Base-by-base conservation (phyloP, 2,113 vertebrate species). In the Sapajus apella region DNA sequence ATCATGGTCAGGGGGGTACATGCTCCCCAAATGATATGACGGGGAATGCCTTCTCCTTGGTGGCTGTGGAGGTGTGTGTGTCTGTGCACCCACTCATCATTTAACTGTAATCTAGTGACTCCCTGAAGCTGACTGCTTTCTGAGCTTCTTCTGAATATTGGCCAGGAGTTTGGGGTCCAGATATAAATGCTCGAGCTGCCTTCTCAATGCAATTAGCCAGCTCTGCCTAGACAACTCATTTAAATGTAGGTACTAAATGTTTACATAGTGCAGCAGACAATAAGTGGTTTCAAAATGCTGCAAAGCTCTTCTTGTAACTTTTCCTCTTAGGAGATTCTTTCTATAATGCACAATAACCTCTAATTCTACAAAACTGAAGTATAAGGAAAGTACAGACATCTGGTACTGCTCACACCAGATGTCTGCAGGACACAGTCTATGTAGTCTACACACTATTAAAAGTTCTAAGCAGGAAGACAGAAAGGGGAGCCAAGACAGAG, bases 281-380 rank as follows among this genome's bases (percentile, higher is more conserved):
- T 43, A 64, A 87, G 37, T 52, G 56, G 30, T 43, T 87, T 95
- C 52, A 47, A 90, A 84, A 80, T 18, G 45, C 45, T 85, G 91
- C 84, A 35, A 64, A 64, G 35, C 61, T 85, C 45, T 77, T 85
- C 64, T 56, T 16, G 23, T 16, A 70, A 85, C 9, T 61, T 68
- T 50, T 90, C 90, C 37, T 95, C 75, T 86, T 52, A 61, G 43
- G 30, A 64, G 32, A 88, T n/a, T 95, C 16, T 90, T 81, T 82
- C 90, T 82, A 37, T 86, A 81, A 94, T 13, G 70, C 6, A 50
- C 0, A 13, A 14, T 45, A 90, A 68, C n/a, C 18, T 37, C 45
- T 47, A 82, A 61, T 82, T 82, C 86, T 58, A 52, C 79, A 13
- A 58, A 27, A 30, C 11, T 56, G 17, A 30, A 68, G 66, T 56